Conservation (phyloP, 2,888 invertebrate genomes). For the Stenolophus ochropezus region DNA sequence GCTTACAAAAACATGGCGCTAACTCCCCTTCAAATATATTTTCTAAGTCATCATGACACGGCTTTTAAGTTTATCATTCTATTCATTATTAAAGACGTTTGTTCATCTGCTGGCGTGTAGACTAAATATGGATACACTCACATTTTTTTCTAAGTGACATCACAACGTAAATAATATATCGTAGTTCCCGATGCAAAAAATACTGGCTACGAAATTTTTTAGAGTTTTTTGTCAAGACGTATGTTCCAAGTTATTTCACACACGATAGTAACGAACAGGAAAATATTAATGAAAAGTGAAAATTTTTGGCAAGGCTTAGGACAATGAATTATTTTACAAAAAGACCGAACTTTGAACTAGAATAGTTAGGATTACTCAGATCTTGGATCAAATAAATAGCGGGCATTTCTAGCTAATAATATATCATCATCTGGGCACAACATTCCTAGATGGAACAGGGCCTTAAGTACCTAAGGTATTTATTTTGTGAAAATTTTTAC, state of each 20-base stretch:
- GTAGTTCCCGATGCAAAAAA: constrained; percentile 16
- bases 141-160: constrained; percentile 4
- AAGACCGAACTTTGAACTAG: constrained; percentile 17
- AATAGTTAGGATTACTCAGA: constrained; percentile 10
- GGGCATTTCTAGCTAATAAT: background rate
- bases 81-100: background rate
- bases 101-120: background rate
- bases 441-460: no score
- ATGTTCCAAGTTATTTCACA: constrained; percentile 35
- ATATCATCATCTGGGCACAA: no score
- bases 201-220: constrained; percentile 34
- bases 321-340: background rate
- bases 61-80: background rate
- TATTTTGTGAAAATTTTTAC: no score
- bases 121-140: background rate
- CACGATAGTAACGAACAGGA: background rate
- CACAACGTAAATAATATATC: background rate
- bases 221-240: constrained; percentile 5
- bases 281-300: constrained; percentile 30
- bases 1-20: background rate
- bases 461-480: no score
- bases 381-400: constrained; percentile 24
- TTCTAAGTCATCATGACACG: background rate
- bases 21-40: background rate
- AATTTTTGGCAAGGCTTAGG: constrained; percentile 35